Conservation (phyloP, 2,888 invertebrate genomes). For the Amitus sp. region DNA sequence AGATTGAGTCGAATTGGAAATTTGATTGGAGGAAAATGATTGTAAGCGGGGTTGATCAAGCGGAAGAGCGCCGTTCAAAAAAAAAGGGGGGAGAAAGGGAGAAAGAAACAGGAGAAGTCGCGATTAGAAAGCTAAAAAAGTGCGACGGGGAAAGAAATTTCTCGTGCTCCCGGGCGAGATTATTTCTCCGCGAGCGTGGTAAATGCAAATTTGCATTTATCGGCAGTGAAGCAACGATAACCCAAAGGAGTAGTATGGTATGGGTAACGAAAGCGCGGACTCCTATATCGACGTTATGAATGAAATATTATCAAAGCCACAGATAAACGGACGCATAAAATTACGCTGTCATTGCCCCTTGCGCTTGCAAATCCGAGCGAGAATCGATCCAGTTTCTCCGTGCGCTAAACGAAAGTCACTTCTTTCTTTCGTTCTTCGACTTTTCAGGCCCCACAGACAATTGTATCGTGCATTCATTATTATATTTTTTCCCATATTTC, state of each 20-base stretch:
- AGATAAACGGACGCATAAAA: constrained; percentile 38
- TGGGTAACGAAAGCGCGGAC: constrained; percentile 35
- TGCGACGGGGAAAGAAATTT: constrained; percentile 1
- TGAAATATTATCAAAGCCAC: constrained; percentile 32
- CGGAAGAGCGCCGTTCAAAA: too few species aligned
- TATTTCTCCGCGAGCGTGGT: constrained; percentile 31
- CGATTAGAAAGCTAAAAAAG: constrained; percentile 14
- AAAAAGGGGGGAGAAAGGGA: neutral
- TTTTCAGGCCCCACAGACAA: constrained; percentile 32
- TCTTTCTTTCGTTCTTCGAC: constrained; percentile 22
- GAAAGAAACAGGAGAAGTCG: neutral
- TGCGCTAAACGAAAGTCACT: constrained; percentile 34
- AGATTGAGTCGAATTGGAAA: too few species aligned
- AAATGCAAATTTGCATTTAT: constrained; percentile 36
- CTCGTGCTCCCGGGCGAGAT: constrained; percentile 10
- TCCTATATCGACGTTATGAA: constrained; percentile 38
- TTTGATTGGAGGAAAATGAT: too few species aligned
- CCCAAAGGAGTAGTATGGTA: constrained; percentile 28
- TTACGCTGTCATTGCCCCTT: constrained; percentile 25
- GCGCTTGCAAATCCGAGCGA: constrained; percentile 19
- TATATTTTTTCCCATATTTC: constrained; percentile 22
- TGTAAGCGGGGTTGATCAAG: too few species aligned
- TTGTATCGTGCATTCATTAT: constrained; percentile 29
- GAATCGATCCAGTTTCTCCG: constrained; percentile 36
- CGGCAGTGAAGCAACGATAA: constrained; percentile 24